Conservation (phyloP, 1,140 invertebrate genomes). For the Helicoverpa zea region DNA sequence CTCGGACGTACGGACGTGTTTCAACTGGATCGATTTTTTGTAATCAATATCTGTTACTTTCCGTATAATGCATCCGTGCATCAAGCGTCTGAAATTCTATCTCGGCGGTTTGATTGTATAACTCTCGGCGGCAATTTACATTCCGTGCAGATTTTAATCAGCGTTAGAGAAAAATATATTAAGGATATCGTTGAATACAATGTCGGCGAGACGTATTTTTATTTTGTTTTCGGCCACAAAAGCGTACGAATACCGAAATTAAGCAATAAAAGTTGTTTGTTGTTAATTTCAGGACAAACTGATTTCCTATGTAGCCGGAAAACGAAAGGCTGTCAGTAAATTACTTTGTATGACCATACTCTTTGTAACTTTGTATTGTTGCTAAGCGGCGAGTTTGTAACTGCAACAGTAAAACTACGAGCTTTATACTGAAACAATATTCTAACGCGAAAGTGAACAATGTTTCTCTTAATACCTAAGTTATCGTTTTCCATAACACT, state of each 20-base stretch:
- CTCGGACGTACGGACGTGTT: conserved; percentile 12
- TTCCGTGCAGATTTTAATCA: conserved; percentile 24
- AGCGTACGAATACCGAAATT: conserved; percentile 16
- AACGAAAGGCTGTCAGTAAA: conserved; percentile 19
- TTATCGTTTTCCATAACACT: not conserved
- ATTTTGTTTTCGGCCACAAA: not conserved
- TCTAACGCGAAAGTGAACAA: not conserved
- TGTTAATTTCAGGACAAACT: conserved; percentile 15
- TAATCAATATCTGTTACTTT: conserved; percentile 46
- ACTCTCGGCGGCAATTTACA: conserved; percentile 10
- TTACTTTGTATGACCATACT: conserved; percentile 42
- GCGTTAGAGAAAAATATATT: conserved; percentile 21
- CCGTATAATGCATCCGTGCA: conserved; percentile 46
- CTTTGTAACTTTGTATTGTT: conserved; percentile 41
- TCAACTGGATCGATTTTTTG: conserved; percentile 41
- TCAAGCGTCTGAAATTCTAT: conserved; percentile 47
- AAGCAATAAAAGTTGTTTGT: conserved; percentile 41
- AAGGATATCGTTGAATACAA: conserved; percentile 26
- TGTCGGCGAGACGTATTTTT: not conserved
- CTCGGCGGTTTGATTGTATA: conserved; percentile 5
- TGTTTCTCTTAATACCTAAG: not conserved
- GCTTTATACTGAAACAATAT: conserved; percentile 13
- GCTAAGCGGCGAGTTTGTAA: conserved; percentile 1
- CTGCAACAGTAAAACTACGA: conserved; percentile 15
- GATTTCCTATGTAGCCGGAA: not conserved